A percentile compares a stretch with the other conserved stretches of the same genome.
Evolutionary conservation across 2,113 vertebrate species (phyloP).

Genomic region (Microtus pennsylvanicus): DNA sequence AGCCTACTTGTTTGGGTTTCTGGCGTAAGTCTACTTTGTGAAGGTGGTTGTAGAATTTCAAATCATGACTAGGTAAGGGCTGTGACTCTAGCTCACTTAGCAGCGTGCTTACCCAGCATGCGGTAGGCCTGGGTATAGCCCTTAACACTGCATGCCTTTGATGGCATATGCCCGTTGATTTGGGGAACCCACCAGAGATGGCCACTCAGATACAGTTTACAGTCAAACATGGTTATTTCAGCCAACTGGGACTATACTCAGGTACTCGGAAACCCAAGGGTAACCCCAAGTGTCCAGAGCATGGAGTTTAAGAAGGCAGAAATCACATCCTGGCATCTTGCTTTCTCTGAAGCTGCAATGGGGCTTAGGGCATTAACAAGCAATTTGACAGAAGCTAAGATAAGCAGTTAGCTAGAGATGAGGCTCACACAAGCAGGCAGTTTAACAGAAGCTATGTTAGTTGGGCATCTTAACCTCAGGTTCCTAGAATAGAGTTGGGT

Average conservation of each 20-base stretch:
- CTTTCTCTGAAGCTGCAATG: not conserved
- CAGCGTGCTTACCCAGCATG: not conserved
- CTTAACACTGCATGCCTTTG: not conserved
- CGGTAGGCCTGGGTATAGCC: no score
- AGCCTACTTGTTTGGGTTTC: not conserved
- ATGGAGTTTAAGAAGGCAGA: not conserved
- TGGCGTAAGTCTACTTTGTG: not conserved
- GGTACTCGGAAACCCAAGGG: not conserved
- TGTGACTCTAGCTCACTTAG: not conserved
- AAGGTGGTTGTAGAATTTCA: not conserved
- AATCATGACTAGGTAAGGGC: not conserved
- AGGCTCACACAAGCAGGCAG: not conserved
- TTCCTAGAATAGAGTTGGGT: not conserved
- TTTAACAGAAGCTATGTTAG: not conserved
- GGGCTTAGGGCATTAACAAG: not conserved
- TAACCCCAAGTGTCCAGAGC: not conserved
- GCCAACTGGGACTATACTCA: not conserved
- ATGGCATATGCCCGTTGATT: not conserved
- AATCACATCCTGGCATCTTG: not conserved
- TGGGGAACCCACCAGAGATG: not conserved
- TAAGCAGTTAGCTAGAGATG: not conserved
- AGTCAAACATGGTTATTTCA: not conserved
- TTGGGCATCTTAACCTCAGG: not conserved
- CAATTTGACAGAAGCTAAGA: not conserved
- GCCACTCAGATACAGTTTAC: not conserved